Base-by-base conservation (phyloP, 1,140 invertebrate genomes). In the Drosophila pachea region DNA sequence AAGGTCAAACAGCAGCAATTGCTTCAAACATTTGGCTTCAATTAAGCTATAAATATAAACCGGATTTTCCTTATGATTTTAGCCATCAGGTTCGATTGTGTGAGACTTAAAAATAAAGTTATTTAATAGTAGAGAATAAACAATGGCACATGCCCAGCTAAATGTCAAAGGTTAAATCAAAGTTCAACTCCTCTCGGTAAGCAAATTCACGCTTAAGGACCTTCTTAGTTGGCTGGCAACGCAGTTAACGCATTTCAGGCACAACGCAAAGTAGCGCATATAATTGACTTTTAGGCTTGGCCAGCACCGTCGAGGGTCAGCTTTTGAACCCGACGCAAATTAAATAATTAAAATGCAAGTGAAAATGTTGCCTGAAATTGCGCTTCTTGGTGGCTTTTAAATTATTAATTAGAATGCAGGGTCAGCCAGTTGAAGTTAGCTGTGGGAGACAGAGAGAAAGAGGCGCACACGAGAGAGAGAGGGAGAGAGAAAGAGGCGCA, bases 351-450 rank as follows among this genome's bases (percentile, higher is more conserved):
- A 82, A 78, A 72, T 79, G 73, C 76, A 81, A 50, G 69, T 70
- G 78, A 52, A 74, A 68, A 71, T 73, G 63, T 67, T 67, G 56
- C 29, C 40, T 60, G 22, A 36, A 14, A 43, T 3, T 35, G 31
- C 47, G 78, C 55, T 71, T 68, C 74, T 68, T 74, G 60, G 62
- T 53, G 52, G 47, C 52, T 53, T 66, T 66, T 84, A 78, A 84
- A 82, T 78, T 82, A 82, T 75, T 84, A 84, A 82, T 84, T 84
- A 84, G 75, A 82, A 58, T 64, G 70, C 62, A 77, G 77, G 60
- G 59, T 75, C 78, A 70, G 70, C 50, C 40, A 14, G 14, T 8
- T 38, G 35, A 50, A 29, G 29, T 16, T 22, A 22, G 22, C 22
- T 22, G 22, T 22, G 22, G 22, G 22, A 22, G 22, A 4, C 8